Evolutionary conservation across 2,888 invertebrate genomes (phyloP), one percentile per base, ranked within the genome.

Genomic region (Esperia sulphurella): DNA sequence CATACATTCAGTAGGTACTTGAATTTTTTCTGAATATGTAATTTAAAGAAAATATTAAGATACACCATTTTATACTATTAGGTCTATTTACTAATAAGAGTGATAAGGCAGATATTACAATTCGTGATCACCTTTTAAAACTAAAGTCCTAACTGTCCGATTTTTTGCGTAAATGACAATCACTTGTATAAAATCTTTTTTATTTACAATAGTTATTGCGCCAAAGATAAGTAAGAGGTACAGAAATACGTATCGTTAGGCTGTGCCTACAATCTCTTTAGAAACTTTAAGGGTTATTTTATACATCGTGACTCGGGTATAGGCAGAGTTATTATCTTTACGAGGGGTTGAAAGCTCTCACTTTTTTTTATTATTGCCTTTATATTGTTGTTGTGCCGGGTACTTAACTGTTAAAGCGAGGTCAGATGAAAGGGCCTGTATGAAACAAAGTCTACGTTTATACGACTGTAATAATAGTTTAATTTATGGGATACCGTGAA

Each of bases 271-370:
- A 37, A 37, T 6, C 37, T 37, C 37, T n/a, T n/a, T 3, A 13
- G 12, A 37, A 53, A 65, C 59, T 71, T 69, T 57, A 56, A 59
- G 65, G 66, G 53, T 63, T 62, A 65, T 63, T 77, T 73, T 68
- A 73, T 68, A 63, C 64, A 53, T 66, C 64, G 66, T 68, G 73
- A 71, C 68, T 74, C 63, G 63, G 65, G 65, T 67, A 64, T 64
- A 64, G 72, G 72, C 71, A 66, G 53, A 71, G 78, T 80, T 82
- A 83, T 83, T 83, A 84, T 85, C 81, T 83, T 83, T 83, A 85
- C 75, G 83, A 85, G 82, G 83, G 81, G 80, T 78, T 84, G 77
- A 83, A 79, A 83, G 79, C 80, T 76, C 75, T 72, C 79, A 74
- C 68, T 81, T 83, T 39, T 83, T 39, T 81, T 76, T 83, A 75